Conservation (phyloP, 1,140 invertebrate species). For the Psix sp. region DNA sequence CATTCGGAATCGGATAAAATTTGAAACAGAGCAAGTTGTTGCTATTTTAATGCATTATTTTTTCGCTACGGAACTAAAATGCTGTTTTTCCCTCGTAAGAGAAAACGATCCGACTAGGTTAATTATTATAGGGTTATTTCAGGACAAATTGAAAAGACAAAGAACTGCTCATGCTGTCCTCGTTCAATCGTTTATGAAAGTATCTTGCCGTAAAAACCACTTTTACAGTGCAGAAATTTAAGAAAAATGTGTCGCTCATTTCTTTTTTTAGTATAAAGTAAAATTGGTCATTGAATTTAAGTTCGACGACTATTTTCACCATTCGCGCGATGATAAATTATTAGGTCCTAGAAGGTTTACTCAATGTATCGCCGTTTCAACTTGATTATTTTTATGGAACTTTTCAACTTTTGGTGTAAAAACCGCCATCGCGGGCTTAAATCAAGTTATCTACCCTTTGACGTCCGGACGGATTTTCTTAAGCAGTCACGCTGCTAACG, state of each 20-base stretch:
- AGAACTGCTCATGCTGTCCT: conserved; percentile 4
- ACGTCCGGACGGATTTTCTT: conserved; percentile 5
- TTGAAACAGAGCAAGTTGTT: conserved; percentile 41
- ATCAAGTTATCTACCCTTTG: conserved; percentile 13
- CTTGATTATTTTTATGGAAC: conserved; percentile 36
- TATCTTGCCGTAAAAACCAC: conserved; percentile 20
- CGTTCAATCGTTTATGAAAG: conserved; percentile 32
- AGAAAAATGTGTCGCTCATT: conserved; percentile 29
- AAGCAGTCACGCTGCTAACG: conserved; percentile 7
- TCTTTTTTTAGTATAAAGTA: conserved; percentile 33
- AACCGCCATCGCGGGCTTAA: conserved; percentile 7
- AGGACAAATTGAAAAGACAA: conserved; percentile 48
- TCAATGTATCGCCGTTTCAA: conserved; percentile 10
- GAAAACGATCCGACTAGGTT: conserved; percentile 39
- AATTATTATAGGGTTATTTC: conserved; percentile 51
- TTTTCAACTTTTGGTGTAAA: conserved; percentile 13
- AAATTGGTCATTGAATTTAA: conserved; percentile 32
- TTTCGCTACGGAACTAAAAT: background rate
- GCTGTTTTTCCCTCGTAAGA: conserved; percentile 35
- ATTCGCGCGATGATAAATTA: conserved; percentile 8
- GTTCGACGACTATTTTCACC: conserved; percentile 17
- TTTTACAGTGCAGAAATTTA: conserved; percentile 35
- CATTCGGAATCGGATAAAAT: conserved; percentile 48
- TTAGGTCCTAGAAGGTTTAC: conserved; percentile 25
- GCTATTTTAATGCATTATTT: conserved; percentile 44